These are phyloP conservation scores for Eulemur mongoz DNA, from an alignment of 2,797 vertebrate species.

Conservation along the genomic window DNA sequence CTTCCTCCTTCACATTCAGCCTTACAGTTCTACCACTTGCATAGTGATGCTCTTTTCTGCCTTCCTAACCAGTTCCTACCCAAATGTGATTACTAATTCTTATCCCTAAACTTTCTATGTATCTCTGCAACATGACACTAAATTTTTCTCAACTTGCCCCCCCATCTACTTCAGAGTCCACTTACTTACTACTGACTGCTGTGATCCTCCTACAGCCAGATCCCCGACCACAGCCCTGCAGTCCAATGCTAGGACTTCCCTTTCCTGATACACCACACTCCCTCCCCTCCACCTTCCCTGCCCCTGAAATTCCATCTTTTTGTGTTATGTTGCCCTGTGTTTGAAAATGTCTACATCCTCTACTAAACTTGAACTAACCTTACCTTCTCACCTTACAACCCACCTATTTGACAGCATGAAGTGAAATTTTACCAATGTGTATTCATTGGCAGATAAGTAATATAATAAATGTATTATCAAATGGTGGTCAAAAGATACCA, in stretches of 20 bases:
- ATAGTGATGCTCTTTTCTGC: neutral
- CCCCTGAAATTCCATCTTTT: neutral
- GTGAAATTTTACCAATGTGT: neutral
- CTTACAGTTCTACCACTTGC: neutral
- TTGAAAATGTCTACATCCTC: neutral
- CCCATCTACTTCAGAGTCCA: neutral
- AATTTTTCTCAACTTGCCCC: no score
- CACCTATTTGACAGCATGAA: neutral
- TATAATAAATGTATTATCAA: neutral
- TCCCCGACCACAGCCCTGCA: neutral
- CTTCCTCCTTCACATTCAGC: neutral
- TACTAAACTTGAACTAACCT: neutral
- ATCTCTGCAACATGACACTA: neutral
- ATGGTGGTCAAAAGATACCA: neutral
- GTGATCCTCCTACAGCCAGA: neutral
- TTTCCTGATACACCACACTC: neutral
- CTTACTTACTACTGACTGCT: neutral
- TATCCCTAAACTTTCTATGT: neutral
- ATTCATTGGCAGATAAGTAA: neutral
- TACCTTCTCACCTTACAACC: neutral
- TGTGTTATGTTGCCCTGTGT: neutral
- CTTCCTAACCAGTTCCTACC: neutral
- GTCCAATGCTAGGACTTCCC: no score
- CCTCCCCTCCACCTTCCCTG: neutral
- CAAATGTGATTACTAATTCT: neutral